Evolutionary conservation across 2,797 vertebrate genomes (phyloP), one percentile per base, ranked within the genome.

Genomic region (Silurus aristotelis): DNA sequence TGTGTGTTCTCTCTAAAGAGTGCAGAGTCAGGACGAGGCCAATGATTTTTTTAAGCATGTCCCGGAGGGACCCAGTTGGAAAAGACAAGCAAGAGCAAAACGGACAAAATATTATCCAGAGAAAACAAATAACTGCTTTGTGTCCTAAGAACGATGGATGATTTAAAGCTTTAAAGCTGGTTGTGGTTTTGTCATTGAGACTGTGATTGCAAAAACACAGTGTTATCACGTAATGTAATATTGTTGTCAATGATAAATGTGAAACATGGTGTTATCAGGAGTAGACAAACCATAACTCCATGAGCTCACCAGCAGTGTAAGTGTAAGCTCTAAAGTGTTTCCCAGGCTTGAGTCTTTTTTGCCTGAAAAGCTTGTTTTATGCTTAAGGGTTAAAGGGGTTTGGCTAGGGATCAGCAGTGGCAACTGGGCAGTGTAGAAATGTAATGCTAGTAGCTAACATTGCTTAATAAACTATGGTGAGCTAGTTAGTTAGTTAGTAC

Each of bases 31-130:
- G 52, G 73, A 58, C 15, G 2, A 58, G 15, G 63, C 6, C 58
- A 79, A 63, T 63, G 77, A 79, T 79, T 63, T 63, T 67, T 78
- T 63, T 46, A 46, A 64, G 58, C 58, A 63, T 79, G 22, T 63
- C 58, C 77, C 38, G 46, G 19, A 15, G 38, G 38, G 22, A 79
- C 60, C 46, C 20, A 58, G 7, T 31, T 46, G 58, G 20, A 64
- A 79, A 79, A 64, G 31, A 46, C 38, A 46, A 63, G 38, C 13
- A 79, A 63, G 60, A 63, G 77, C 38, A 79, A 63, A 43, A 79
- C 15, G 12, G 76, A 13, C 58, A 63, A 48, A 79, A 79, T 52
- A 61, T 22, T 19, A 22, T 78, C 56, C 56, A 78, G 56, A 78
- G 27, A 78, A 78, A 22, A 78, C 25, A 78, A 61, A 31, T 78